Conservation (phyloP, 2,797 vertebrate genomes). For the Amblyraja radiata region DNA sequence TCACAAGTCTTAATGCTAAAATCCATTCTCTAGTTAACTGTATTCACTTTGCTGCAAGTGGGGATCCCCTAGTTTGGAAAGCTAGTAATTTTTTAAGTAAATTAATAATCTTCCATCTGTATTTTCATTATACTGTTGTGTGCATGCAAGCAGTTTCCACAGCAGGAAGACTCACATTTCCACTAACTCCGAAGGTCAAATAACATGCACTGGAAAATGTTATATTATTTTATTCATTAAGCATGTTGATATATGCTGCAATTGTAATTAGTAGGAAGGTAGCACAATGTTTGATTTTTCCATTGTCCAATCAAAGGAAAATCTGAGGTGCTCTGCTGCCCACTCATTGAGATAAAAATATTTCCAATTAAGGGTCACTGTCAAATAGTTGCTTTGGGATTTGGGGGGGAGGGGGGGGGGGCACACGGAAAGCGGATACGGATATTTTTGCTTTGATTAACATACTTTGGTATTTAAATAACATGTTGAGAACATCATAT, state of each 20-base stretch:
- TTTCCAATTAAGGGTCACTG: neutral
- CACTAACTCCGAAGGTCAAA: neutral
- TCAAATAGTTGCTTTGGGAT: neutral
- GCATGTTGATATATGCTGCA: neutral
- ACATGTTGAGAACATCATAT: neutral
- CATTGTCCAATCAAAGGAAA: neutral
- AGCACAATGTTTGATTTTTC: neutral
- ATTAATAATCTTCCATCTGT: neutral
- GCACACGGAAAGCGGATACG: too few relatives aligned
- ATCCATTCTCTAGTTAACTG: neutral
- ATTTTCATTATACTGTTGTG: neutral
- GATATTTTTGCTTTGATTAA: neutral
- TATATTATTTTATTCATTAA: neutral
- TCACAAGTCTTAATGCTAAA: slow-evolving; percentile 25
- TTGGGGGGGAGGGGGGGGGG: too few relatives aligned
- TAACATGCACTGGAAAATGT: neutral
- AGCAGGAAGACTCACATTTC: neutral
- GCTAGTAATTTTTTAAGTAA: neutral
- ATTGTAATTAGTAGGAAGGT: neutral
- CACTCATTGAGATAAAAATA: neutral
- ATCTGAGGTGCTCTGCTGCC: neutral
- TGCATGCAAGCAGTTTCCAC: neutral
- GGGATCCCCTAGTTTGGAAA: neutral
- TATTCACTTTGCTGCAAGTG: slow-evolving; percentile 4
- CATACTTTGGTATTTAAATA: neutral